Evolutionary conservation across 2,888 invertebrate species (phyloP), one percentile per base, ranked within the genome.

Genomic region (Deladenus siricidicola): DNA sequence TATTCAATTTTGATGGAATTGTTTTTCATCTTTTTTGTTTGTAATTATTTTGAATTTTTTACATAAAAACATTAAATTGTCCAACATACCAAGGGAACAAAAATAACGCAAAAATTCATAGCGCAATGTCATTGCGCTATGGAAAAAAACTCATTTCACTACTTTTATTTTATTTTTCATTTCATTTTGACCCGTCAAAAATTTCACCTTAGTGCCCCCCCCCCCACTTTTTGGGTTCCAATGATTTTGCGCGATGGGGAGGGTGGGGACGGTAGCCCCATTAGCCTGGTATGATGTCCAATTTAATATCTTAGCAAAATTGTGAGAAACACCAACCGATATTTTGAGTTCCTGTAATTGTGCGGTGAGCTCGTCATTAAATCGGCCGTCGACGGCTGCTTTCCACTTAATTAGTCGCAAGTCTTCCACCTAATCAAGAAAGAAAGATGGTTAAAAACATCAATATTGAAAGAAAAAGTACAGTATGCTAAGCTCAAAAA

Each of bases 401-500:
- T 58, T 48, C 64, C 58, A 64, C 19, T 42, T 29, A 4, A 64
- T 6, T 26, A 58, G 23, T 19, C 61, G 57, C 23, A 64, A 44
- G 29, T 58, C 42, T 52, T 64, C 64, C 39, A 64, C 26, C 63
- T 63, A 42, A 28, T 14, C 19, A 49, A 30, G 23, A 8, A 56
- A 26, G 10, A 1, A 3, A 45, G 1, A 42, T 54, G 10, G 1
- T 24, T 49, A 28, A 42, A 28, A 39, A 49, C n/a, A n/a, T n/a
- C n/a, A n/a, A n/a, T n/a, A n/a, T n/a, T n/a, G n/a, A n/a, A n/a
- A n/a, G n/a, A n/a, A n/a, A n/a, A n/a, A n/a, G n/a, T n/a, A n/a
- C n/a, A n/a, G n/a, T n/a, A n/a, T n/a, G n/a, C n/a, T n/a, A n/a
- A n/a, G n/a, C n/a, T n/a, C n/a, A n/a, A n/a, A n/a, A n/a, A n/a